Evolutionary conservation across 2,888 invertebrate species (phyloP).

Genomic region (Drosophila fungiperda): DNA sequence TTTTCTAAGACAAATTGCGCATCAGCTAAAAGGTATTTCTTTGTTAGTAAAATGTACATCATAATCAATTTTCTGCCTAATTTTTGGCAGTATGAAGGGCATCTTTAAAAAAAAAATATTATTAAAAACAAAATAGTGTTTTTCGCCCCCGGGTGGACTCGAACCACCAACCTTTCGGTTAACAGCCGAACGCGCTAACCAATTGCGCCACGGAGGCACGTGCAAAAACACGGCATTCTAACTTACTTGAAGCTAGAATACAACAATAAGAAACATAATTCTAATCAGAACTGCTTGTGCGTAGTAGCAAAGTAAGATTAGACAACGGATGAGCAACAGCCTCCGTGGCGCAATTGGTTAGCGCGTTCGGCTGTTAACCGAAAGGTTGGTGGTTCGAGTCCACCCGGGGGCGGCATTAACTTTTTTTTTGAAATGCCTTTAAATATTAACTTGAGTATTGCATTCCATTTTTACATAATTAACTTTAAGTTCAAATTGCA

Average conservation of each 20-base stretch:
- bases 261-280: not conserved
- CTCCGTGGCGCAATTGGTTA: constrained; percentile 97
- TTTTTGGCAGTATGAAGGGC: not conserved
- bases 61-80: not conserved
- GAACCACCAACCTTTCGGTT: constrained; percentile 99
- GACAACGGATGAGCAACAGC: constrained; percentile 8
- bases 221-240: rapidly evolving
- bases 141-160: constrained; percentile 97
- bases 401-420: constrained; percentile 93
- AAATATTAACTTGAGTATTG: not conserved
- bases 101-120: not conserved
- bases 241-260: not conserved
- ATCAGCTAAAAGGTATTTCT: constrained; percentile 3
- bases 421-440: constrained; percentile 20
- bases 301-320: constrained; percentile 3
- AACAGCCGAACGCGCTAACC: constrained; percentile 99
- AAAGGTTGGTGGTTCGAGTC: constrained; percentile 99
- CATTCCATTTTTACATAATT: not conserved
- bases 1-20: constrained; percentile 55
- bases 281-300: not conserved
- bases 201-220: constrained; percentile 93
- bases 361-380: constrained; percentile 99
- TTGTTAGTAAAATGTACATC: not conserved
- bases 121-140: not conserved
- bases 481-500: not conserved